phyloP scores from a whole-genome alignment of 2,113 vertebrate genomes.

The Prunella himalayana region DNA sequence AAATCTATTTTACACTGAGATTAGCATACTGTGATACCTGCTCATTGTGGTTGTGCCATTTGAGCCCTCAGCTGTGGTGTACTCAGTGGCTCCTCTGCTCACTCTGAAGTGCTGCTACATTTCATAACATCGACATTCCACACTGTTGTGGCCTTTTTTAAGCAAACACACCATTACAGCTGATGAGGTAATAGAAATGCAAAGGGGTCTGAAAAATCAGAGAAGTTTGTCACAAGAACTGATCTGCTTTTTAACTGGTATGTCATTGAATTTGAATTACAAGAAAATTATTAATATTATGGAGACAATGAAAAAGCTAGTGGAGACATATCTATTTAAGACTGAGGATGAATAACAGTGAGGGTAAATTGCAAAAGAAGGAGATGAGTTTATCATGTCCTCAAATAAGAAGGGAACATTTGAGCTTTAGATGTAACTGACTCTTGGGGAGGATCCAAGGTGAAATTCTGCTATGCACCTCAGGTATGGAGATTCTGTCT shows the following conservation, averaged over 20 bases:
- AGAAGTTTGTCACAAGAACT: background rate
- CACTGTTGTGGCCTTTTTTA: background rate
- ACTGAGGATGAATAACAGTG: background rate
- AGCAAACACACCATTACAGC: background rate
- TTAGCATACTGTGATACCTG: constrained; percentile 40
- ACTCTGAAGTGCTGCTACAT: background rate
- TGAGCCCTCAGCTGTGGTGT: background rate
- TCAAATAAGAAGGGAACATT: background rate
- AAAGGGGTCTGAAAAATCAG: background rate
- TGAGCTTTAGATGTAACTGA: background rate
- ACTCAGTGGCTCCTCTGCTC: background rate
- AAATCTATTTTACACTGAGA: constrained; percentile 38
- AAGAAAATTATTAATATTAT: background rate
- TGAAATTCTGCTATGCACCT: background rate
- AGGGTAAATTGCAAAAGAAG: background rate
- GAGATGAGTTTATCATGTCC: background rate
- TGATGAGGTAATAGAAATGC: background rate
- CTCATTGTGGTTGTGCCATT: background rate
- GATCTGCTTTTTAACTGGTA: background rate
- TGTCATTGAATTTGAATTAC: background rate
- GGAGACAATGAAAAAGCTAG: background rate
- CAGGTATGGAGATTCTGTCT: background rate
- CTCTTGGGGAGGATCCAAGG: background rate
- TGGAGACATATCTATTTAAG: background rate
- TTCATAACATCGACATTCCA: background rate